Percentiles rank a stretch among this genome's conserved stretches.
Conservation (phyloP, 2,888 invertebrate species). For the Helicoverpa assulta region DNA sequence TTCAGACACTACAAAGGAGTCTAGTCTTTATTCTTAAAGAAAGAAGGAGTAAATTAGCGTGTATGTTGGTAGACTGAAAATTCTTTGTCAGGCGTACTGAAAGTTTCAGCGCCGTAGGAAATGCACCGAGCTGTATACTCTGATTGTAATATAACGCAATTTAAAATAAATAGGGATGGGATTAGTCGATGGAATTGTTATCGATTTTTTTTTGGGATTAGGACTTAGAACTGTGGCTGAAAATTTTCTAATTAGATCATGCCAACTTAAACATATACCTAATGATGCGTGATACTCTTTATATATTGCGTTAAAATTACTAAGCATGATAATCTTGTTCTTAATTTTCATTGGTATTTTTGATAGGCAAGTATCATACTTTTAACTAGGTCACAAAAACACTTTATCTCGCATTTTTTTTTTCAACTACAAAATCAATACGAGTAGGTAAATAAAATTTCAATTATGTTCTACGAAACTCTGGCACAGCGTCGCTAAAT, state of each 20-base stretch:
- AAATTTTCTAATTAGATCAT: no score
- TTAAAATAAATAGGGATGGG: slow-evolving; percentile 84
- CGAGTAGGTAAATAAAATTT: not conserved
- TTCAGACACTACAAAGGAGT: slow-evolving; percentile 65
- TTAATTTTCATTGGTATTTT: no score
- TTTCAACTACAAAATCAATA: no score
- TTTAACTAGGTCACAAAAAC: no score
- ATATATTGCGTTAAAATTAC: no score
- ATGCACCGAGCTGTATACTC: slow-evolving; percentile 83
- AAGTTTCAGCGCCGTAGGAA: slow-evolving; percentile 85
- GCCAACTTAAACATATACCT: no score
- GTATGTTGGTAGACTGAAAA: slow-evolving; percentile 63
- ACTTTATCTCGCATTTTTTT: no score
- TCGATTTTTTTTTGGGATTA: slow-evolving; percentile 1
- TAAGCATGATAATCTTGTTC: no score
- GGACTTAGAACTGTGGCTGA: no score
- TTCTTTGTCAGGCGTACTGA: slow-evolving; percentile 82
- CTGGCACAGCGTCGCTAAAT: slow-evolving; percentile 31
- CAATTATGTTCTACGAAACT: not conserved
- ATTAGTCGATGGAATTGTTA: slow-evolving; percentile 44
- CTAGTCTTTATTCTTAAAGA: slow-evolving; percentile 57
- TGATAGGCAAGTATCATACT: no score
- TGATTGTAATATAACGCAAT: slow-evolving; percentile 88
- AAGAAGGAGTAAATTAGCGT: slow-evolving; percentile 67
- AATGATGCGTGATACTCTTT: no score